Base-by-base conservation (phyloP, 2,797 vertebrate species). In the Lycodopsis pacificus region DNA sequence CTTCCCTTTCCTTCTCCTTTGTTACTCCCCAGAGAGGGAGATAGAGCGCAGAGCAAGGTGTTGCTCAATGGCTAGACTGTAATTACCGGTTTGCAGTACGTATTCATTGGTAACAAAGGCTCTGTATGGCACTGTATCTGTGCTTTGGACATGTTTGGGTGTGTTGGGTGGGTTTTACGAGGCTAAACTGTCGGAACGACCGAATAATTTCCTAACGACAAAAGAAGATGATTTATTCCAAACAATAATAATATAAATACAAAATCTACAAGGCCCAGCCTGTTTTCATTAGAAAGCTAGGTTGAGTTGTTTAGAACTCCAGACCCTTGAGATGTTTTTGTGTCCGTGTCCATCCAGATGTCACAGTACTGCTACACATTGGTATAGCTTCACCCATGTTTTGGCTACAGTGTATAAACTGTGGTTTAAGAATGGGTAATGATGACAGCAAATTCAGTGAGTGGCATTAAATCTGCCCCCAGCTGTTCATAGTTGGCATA, bases 1-100 rank as follows among this genome's bases (percentile, higher is more conserved):
- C 93, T 59, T 56, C 80, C 80, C 81, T 84, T 84, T 87, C 76
- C 80, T 84, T 30, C 51, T 83, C 78, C 79, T 90, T 93, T 93
- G 92, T 94, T 89, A 77, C 63, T 84, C 83, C 71, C 42, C 2
- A 6, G 85, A 83, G 80, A 77, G 59, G 48, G 54, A 82, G 78
- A 73, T 63, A 61, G 65, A 65, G 57, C n/a, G 14, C 65, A 48
- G 76, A 80, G 66, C 15, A 51, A 88, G 81, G 80, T 90, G 90
- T 91, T 91, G 84, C 82, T 86, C 64, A 76, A 82, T 81, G 89
- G 86, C 73, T 51, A 71, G 25, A 75, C 59, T 12, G 36, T 87
- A 89, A 92, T 92, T 85, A 87, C 67, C 63, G 65, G 69, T 83
- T 76, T 84, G 54, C 73, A 68, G 65, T 13, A 71, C 62, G 64